phyloP scores from a whole-genome alignment of 2,113 vertebrate genomes.

The Corythoichthys haematopterus region DNA sequence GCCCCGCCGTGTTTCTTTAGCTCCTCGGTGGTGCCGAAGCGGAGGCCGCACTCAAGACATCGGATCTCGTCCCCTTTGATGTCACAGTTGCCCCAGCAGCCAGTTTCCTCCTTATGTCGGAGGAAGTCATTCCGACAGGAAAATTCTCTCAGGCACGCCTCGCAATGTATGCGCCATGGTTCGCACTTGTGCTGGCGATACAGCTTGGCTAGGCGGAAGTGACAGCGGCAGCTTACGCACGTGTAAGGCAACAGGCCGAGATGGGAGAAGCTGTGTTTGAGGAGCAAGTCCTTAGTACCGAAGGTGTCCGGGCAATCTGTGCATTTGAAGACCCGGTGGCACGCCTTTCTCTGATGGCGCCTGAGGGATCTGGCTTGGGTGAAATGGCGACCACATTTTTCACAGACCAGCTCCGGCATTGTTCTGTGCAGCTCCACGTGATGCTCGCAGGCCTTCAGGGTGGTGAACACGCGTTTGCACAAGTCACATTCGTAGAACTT shows the following conservation, averaged over 20 bases:
- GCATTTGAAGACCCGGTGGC: constrained; percentile 52
- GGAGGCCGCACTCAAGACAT: constrained; percentile 82
- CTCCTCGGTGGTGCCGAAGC: constrained; percentile 76
- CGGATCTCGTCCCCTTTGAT: constrained; percentile 59
- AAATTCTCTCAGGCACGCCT: constrained; percentile 71
- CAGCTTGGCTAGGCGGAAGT: constrained; percentile 68
- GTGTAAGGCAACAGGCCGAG: constrained; percentile 79
- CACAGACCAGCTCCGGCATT: constrained; percentile 39
- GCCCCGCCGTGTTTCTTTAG: constrained; percentile 82
- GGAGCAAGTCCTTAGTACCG: constrained; percentile 60
- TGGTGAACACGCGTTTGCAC: constrained; percentile 74
- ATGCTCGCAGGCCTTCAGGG: constrained; percentile 45
- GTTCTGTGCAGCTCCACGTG: constrained; percentile 62
- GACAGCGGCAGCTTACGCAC: constrained; percentile 66
- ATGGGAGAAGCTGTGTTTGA: constrained; percentile 76
- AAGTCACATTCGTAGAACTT: constrained; percentile 74
- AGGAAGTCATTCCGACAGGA: constrained; percentile 63
- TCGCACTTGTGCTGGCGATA: constrained; percentile 70
- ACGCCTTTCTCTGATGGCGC: constrained; percentile 52
- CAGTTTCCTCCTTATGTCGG: constrained; percentile 73
- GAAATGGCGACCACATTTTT: constrained; percentile 49
- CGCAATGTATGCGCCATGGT: constrained; percentile 65
- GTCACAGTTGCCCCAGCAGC: constrained; percentile 74
- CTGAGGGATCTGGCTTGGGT: constrained; percentile 36
- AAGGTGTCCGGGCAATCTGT: constrained; percentile 51